These are phyloP conservation scores for Tursiops truncatus DNA, from an alignment of 2,113 vertebrate species.

Conservation along the genomic window DNA sequence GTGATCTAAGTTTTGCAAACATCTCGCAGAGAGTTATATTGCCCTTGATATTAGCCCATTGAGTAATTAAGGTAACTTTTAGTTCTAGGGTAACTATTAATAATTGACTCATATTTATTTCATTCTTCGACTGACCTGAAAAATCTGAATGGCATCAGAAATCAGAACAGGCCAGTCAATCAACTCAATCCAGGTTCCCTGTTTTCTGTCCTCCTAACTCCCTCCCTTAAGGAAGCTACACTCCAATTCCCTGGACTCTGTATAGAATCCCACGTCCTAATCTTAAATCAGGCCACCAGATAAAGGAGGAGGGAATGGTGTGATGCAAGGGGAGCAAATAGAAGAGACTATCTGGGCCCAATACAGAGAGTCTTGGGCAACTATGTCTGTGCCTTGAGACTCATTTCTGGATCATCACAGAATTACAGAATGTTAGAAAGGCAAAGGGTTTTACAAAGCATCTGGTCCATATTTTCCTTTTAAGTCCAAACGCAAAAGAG, in stretches of 20 bases:
- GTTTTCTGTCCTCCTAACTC: background rate
- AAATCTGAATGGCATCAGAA: background rate
- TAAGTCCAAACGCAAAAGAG: background rate
- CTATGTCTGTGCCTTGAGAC: background rate
- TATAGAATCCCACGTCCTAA: background rate
- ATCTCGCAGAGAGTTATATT: background rate
- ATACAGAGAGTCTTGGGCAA: background rate
- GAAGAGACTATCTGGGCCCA: background rate
- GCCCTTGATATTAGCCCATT: background rate
- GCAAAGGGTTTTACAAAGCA: background rate
- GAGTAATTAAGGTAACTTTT: background rate
- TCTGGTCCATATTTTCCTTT: background rate
- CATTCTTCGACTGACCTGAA: background rate
- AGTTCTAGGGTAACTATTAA: background rate
- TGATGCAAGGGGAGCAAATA: no score
- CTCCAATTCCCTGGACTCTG: background rate
- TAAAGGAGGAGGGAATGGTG: background rate
- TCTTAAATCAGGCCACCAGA: background rate
- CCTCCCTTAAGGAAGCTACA: background rate
- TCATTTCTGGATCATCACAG: background rate
- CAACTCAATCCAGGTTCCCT: background rate
- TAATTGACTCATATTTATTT: constrained; percentile 7
- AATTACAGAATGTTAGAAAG: background rate
- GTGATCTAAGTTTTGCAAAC: background rate
- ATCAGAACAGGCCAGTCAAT: background rate